These are phyloP conservation scores for Passer domesticus DNA, from an alignment of 2,113 vertebrate genomes.

Conservation along the genomic window DNA sequence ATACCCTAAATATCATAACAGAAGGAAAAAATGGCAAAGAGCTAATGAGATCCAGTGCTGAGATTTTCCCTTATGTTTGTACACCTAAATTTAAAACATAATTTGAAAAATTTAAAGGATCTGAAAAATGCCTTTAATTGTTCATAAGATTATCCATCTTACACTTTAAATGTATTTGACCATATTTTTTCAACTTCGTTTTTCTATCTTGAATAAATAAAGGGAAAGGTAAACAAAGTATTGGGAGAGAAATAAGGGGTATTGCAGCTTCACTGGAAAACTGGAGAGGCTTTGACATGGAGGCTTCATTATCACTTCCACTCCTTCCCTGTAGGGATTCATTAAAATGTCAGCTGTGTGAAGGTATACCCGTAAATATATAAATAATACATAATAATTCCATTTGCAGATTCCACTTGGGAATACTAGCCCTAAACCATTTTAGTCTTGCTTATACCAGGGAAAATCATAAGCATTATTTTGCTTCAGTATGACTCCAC, in stretches of 20 bases:
- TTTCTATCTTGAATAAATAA: background rate
- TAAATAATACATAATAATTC: conserved; percentile 69
- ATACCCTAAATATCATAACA: background rate
- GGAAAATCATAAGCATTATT: conserved; percentile 29
- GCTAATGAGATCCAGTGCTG: background rate
- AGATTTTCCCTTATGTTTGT: background rate
- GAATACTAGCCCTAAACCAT: conserved; percentile 46
- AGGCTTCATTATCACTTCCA: conserved; percentile 60
- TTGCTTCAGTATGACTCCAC: background rate
- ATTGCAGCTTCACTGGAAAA: background rate
- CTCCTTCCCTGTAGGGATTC: conserved; percentile 67
- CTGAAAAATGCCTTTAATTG: background rate
- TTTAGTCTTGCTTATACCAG: conserved; percentile 47
- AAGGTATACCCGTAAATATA: conserved; percentile 57
- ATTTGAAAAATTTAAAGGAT: background rate
- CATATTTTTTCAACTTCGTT: background rate
- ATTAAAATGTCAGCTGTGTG: conserved; percentile 69
- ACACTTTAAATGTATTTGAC: conserved; percentile 19
- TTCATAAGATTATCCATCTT: conserved; percentile 52
- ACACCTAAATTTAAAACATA: background rate
- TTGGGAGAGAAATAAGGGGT: background rate
- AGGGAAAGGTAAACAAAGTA: background rate
- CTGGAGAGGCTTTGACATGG: conserved; percentile 50
- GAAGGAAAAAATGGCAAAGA: background rate
- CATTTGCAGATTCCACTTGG: conserved; percentile 34